Evolutionary conservation across 2,113 vertebrate species (phyloP).

Genomic region (Cisticola juncidis): DNA sequence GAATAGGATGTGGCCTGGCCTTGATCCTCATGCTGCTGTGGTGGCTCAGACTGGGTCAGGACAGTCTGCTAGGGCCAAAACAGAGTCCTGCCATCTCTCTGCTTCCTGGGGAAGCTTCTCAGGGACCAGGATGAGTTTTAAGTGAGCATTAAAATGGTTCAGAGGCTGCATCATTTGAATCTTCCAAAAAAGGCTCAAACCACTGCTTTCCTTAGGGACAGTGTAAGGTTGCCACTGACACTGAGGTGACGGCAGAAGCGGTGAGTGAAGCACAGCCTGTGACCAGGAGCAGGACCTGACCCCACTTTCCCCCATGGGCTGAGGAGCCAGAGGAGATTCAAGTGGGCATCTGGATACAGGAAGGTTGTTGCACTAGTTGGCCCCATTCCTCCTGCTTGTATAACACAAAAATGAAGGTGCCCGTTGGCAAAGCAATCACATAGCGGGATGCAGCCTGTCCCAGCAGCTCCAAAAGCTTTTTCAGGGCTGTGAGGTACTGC

Average conservation of each 20-base stretch:
- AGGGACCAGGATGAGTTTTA: neutral
- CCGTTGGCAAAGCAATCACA: fast-evolving
- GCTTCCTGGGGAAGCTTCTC: neutral
- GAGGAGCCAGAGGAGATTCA: neutral
- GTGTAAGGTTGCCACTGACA: fast-evolving
- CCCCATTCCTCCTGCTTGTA: neutral
- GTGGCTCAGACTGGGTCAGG: neutral
- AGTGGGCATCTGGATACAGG: neutral
- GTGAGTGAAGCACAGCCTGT: neutral
- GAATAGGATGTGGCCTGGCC: fast-evolving
- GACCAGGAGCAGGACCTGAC: neutral
- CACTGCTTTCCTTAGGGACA: neutral
- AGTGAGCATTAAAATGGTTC: fast-evolving
- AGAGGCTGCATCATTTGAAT: neutral
- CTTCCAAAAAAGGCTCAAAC: fast-evolving
- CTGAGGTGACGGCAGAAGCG: fast-evolving
- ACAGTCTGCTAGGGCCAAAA: neutral
- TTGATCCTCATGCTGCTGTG: fast-evolving
- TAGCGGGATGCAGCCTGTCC: neutral
- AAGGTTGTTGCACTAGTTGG: fast-evolving
- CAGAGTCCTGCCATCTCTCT: neutral
- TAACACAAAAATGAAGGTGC: neutral
- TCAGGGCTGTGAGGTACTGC: neutral
- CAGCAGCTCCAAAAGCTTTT: neutral
- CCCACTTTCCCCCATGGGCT: fast-evolving